phyloP scores from a whole-genome alignment of 2,113 vertebrate species.

The Candoia aspera region DNA sequence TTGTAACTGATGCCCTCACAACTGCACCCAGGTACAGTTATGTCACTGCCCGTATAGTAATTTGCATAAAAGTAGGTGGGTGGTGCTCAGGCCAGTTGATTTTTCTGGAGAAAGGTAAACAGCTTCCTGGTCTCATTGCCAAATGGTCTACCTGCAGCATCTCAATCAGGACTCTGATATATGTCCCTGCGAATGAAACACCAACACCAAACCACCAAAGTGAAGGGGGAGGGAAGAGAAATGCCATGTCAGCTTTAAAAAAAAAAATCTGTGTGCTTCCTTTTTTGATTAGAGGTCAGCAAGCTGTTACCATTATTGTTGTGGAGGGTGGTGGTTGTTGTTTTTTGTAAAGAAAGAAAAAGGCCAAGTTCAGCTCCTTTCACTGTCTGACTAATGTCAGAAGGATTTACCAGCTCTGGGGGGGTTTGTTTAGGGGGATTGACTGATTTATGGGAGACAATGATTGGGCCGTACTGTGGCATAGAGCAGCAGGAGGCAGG shows the following conservation, averaged over 20 bases:
- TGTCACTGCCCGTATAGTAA: neutral
- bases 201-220: accelerated
- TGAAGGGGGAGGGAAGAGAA: constrained; percentile 5
- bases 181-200: neutral
- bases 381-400: constrained; percentile 70
- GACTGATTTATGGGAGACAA: constrained; percentile 73
- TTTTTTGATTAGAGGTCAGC: constrained; percentile 61
- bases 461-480: constrained; percentile 49
- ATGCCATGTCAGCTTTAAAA: neutral
- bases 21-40: neutral
- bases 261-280: neutral
- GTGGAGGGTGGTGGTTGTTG: neutral
- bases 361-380: constrained; percentile 70
- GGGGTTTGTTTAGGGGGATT: constrained; percentile 72
- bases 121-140: neutral
- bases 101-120: neutral
- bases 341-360: constrained; percentile 27
- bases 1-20: neutral
- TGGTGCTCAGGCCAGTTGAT: neutral
- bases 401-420: constrained; percentile 76
- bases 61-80: neutral
- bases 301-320: constrained; percentile 37
- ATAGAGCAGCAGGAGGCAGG: constrained; percentile 43
- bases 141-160: neutral
- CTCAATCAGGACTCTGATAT: neutral